Evolutionary conservation across 1,140 invertebrate genomes (phyloP), one percentile per base, ranked within the genome.

Genomic region (Drosophila bipectinata): DNA sequence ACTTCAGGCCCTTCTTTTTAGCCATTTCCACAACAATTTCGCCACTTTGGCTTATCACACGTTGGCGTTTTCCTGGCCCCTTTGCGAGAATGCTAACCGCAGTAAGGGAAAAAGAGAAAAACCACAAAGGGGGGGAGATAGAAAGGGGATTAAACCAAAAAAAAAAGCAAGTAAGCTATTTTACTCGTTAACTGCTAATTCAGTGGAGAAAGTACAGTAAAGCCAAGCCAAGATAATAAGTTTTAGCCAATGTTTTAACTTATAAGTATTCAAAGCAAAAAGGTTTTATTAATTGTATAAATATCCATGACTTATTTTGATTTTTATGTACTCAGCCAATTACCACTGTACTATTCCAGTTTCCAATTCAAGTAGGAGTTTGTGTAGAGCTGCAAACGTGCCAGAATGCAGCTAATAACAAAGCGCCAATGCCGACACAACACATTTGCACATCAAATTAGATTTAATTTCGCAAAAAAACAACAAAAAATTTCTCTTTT

Each of bases 361-460:
- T 63, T 3, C 6, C 15, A 44, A 44, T 14, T 8, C 14, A 44
- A 44, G 41, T 15, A 44, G 26, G 26, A 45, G 48, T 30, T 37
- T 15, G 60, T 28, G 34, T 21, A 51, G 18, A n/a, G 30, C 21
- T 26, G 18, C 21, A 45, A 24, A 68, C 66, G 66, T 69, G 66
- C 66, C 39, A 12, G 63, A 69, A 45, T 68, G 49, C 44, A 47
- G 41, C 26, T 69, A 61, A 73, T 62, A 68, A 77, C 59, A 52
- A 72, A 72, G 44, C 56, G 37, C n/a, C 55, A 57, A 37, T 57
- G 30, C 28, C 54, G 30, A 68, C 53, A 75, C 51, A 58, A 62
- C 73, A 73, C 48, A 81, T 62, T 67, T 67, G 24, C 45, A 66
- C 74, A 82, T 83, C 53, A 82, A 79, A 83, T 79, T 83, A 79